A percentile compares a stretch with the other conserved stretches of the same genome.
Evolutionary conservation across 2,888 invertebrate genomes (phyloP).

Genomic region (Prosapia bicincta): DNA sequence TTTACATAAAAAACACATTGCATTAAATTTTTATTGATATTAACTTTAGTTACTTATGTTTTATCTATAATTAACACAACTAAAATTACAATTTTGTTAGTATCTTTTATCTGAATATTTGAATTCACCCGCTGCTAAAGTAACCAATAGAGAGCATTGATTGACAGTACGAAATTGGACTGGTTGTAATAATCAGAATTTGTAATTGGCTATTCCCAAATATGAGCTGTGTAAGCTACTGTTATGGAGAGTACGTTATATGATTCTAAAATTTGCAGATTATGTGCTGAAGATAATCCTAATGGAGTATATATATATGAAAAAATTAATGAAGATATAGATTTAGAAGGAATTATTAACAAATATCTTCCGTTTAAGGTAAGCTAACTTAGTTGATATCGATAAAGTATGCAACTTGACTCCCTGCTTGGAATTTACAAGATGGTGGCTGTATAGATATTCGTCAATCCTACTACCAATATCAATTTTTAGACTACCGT

Average conservation of each 20-base stretch:
- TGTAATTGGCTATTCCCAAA: background rate
- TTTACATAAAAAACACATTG: too few relatives aligned
- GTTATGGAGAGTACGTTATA: background rate
- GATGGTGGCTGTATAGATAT: slow-evolving; percentile 45
- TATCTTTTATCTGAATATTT: too few relatives aligned
- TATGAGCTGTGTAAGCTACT: background rate
- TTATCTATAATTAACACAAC: too few relatives aligned
- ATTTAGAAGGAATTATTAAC: slow-evolving; percentile 64
- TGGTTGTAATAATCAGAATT: background rate
- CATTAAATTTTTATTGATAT: too few relatives aligned
- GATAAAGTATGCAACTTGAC: slow-evolving; percentile 45
- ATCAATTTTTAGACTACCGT: slow-evolving; percentile 42
- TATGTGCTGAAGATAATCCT: slow-evolving; percentile 70
- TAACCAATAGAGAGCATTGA: background rate
- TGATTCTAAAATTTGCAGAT: slow-evolving; percentile 64
- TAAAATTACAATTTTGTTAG: too few relatives aligned
- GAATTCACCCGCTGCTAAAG: background rate
- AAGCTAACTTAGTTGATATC: slow-evolving; percentile 41
- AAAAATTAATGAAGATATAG: slow-evolving; percentile 54
- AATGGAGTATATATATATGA: slow-evolving; percentile 64
- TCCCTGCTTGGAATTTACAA: slow-evolving; percentile 47
- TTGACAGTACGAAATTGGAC: background rate
- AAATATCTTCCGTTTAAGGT: slow-evolving; percentile 73
- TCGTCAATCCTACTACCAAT: slow-evolving; percentile 11
- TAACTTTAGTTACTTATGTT: too few relatives aligned